Evolutionary conservation across 2,113 vertebrate genomes (phyloP), one percentile per base, ranked within the genome.

Genomic region (Eclectus roratus): DNA sequence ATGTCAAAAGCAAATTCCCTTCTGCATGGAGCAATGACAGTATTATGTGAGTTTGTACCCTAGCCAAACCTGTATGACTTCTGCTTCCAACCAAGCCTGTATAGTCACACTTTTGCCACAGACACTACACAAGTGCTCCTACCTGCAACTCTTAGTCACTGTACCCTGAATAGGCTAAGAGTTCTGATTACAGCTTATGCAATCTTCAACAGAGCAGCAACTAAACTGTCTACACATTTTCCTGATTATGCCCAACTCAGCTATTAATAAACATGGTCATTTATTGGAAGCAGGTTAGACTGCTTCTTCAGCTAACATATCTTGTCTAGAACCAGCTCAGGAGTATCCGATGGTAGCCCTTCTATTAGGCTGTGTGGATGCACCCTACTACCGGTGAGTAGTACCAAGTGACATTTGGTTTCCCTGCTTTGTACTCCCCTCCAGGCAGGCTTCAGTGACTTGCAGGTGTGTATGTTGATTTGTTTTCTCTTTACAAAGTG

Each of bases 311-410:
- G 60, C 80, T 69, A 44, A 72, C 13, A 33, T 7, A 20, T 43
- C n/a, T 33, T 24, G 28, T 14, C 47, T 61, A 44, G 44, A 60
- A 47, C 29, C 39, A 69, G 21, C 79, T 69, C 47, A 29, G 81
- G 33, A 50, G 43, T 27, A 68, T 27, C 37, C 23, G 46, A 35
- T 1, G 7, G 47, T 37, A 58, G 33, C 56, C 56, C 28, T 21
- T 23, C 7, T 24, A 12, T 0, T 1, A 41, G 70, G 56, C 27
- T 74, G 39, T 1, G 3, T 16, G 66, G 41, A 33, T 29, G 29
- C 49, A 82, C 19, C 24, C 27, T 25, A 24, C 20, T 13, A 16
- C 10, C 29, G 56, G n/a, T 3, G 46, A 88, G 33, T 1, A 77
- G 37, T 0, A 61, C 15, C 33, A 68, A 71, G 52, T 10, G 61